Percentiles rank a stretch among this genome's conserved stretches.
These are phyloP conservation scores for Amphilophus citrinellus DNA, from an alignment of 2,113 vertebrate genomes.

Conservation along the genomic window DNA sequence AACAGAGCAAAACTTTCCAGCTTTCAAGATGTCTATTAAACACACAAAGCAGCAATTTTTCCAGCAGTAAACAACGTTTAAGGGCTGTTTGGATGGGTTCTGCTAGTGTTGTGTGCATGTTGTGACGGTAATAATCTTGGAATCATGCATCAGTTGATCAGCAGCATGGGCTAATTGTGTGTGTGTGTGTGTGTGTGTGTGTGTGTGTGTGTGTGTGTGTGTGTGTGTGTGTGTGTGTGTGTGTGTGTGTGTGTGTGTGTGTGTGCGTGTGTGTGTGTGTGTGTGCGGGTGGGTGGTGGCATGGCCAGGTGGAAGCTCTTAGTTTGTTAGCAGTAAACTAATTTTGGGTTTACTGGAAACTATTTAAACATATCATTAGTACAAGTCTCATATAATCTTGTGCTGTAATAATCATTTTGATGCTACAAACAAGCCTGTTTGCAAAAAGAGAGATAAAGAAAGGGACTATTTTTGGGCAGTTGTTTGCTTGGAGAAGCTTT, in stretches of 20 bases:
- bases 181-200: not conserved
- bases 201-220: conserved; percentile 12
- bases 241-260: not conserved
- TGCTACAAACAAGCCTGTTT: conserved; percentile 74
- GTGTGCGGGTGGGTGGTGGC: not conserved
- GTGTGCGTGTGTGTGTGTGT: conserved; percentile 13
- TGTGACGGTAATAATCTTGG: conserved; percentile 35
- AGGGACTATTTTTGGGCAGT: conserved; percentile 80
- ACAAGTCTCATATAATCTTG: conserved; percentile 60
- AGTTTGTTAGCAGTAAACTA: conserved; percentile 71
- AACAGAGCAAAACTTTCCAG: conserved; percentile 41
- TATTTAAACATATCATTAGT: conserved; percentile 65
- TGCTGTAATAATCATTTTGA: conserved; percentile 74
- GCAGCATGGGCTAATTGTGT: conserved; percentile 39
- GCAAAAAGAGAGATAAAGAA: conserved; percentile 73
- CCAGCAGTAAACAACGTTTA: conserved; percentile 38
- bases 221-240: not conserved
- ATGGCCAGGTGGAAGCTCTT: conserved; percentile 74
- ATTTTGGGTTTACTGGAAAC: conserved; percentile 64
- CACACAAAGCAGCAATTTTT: conserved; percentile 37
- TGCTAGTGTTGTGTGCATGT: conserved; percentile 38
- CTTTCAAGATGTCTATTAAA: conserved; percentile 53
- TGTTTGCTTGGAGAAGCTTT: conserved; percentile 80
- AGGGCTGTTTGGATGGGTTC: conserved; percentile 29
- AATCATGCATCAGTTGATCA: conserved; percentile 48